Percentiles rank a stretch among this genome's conserved stretches.
phyloP scores from a whole-genome alignment of 2,888 invertebrate species.

The Ceramica pisi region DNA sequence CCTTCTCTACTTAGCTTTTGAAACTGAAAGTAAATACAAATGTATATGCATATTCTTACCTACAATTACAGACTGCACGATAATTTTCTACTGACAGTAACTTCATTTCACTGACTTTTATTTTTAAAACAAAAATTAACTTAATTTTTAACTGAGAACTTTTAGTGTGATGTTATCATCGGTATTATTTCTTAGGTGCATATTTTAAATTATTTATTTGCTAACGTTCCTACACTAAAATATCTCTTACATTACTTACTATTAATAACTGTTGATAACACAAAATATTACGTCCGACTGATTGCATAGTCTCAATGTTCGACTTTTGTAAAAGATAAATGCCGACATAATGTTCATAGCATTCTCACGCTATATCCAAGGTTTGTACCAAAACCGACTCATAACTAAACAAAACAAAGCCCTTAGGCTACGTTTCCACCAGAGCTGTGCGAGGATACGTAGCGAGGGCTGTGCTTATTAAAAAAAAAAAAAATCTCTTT shows the following conservation, averaged over 20 bases:
- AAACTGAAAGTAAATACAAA: conserved; percentile 8
- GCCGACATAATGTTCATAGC: conserved; percentile 18
- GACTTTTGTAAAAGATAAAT: conserved; percentile 7
- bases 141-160: not conserved
- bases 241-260: not conserved
- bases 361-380: conserved; percentile 41
- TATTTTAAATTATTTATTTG: too few species aligned
- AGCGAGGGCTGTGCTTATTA: too few species aligned
- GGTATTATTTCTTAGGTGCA: not conserved
- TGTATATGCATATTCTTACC: too few species aligned
- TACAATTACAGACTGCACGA: not conserved
- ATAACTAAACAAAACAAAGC: not conserved
- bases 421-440: not conserved
- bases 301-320: not conserved
- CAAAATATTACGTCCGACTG: not conserved
- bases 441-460: too few species aligned
- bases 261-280: not conserved
- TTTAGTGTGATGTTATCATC: too few species aligned
- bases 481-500: too few species aligned
- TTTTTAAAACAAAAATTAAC: not conserved
- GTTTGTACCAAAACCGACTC: conserved; percentile 18
- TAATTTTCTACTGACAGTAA: not conserved
- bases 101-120: not conserved
- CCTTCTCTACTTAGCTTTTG: not conserved
- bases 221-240: too few species aligned